Conservation (phyloP, 2,113 vertebrate genomes). For the Xerus inauris region DNA sequence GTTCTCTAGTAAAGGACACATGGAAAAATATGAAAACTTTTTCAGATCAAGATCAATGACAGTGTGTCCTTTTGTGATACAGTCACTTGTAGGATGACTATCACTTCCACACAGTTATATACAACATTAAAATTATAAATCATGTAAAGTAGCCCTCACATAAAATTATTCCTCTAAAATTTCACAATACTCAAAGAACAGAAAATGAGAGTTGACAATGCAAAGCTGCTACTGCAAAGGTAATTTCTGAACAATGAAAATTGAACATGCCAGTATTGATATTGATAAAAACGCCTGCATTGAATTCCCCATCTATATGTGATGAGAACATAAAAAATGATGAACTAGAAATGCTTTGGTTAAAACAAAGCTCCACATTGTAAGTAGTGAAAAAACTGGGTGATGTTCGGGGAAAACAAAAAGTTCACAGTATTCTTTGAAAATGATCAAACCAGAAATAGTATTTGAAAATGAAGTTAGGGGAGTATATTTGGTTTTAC, state of each 20-base stretch:
- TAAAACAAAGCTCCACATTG: background rate
- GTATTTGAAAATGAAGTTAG: background rate
- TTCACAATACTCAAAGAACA: background rate
- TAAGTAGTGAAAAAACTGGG: background rate
- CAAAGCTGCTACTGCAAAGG: background rate
- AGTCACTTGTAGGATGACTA: background rate
- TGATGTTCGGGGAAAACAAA: background rate
- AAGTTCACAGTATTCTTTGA: background rate
- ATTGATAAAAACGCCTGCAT: background rate
- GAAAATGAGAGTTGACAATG: background rate
- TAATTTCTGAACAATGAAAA: background rate
- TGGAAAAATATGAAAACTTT: background rate
- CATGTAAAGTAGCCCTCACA: background rate
- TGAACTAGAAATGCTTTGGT: background rate
- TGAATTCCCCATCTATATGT: background rate
- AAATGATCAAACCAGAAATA: slow-evolving; percentile 7
- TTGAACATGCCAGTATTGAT: background rate
- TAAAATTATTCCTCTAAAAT: background rate
- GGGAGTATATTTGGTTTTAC: background rate
- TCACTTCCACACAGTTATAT: background rate
- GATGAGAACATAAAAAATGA: background rate
- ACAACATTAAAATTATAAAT: background rate
- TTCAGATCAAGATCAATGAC: slow-evolving; percentile 1
- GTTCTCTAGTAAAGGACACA: background rate
- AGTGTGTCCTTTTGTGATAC: background rate